phyloP scores from a whole-genome alignment of 1,140 invertebrate genomes.

The Thaumetopoea pityocampa region DNA sequence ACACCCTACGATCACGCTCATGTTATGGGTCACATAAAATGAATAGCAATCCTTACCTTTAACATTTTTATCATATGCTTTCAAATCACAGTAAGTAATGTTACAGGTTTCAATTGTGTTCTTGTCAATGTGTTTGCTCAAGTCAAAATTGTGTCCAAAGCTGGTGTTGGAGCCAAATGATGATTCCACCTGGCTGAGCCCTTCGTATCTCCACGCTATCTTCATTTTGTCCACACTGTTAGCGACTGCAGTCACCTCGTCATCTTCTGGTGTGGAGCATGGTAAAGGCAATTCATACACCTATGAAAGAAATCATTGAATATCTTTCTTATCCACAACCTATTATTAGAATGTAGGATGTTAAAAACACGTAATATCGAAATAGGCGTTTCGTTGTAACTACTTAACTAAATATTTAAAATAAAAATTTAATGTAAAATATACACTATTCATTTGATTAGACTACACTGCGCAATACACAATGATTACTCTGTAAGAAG shows the following conservation, averaged over 20 bases:
- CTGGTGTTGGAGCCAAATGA: slow-evolving; percentile 58
- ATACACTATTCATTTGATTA: too few relatives aligned
- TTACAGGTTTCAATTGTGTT: slow-evolving; percentile 76
- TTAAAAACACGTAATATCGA: too few relatives aligned
- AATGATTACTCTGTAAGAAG: too few relatives aligned
- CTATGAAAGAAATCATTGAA: slow-evolving; percentile 1
- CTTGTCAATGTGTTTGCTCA: slow-evolving; percentile 83
- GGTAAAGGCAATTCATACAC: slow-evolving; percentile 7
- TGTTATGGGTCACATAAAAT: too few relatives aligned
- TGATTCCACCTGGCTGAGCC: slow-evolving; percentile 81
- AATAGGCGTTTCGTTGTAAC: too few relatives aligned
- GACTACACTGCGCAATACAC: too few relatives aligned
- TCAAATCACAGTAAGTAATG: slow-evolving; percentile 61
- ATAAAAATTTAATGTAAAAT: too few relatives aligned
- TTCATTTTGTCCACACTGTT: slow-evolving; percentile 79
- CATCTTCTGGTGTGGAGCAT: slow-evolving; percentile 23
- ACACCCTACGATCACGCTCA: too few relatives aligned
- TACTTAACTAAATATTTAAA: too few relatives aligned
- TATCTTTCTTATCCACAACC: neutral
- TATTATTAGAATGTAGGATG: too few relatives aligned
- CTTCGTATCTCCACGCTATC: slow-evolving; percentile 92
- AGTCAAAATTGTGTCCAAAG: slow-evolving; percentile 88
- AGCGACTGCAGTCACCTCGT: slow-evolving; percentile 26
- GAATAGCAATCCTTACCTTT: slow-evolving; percentile 40
- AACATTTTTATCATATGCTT: slow-evolving; percentile 17